These are phyloP conservation scores for Nebria salina DNA, from an alignment of 2,888 invertebrate genomes.

Conservation along the genomic window DNA sequence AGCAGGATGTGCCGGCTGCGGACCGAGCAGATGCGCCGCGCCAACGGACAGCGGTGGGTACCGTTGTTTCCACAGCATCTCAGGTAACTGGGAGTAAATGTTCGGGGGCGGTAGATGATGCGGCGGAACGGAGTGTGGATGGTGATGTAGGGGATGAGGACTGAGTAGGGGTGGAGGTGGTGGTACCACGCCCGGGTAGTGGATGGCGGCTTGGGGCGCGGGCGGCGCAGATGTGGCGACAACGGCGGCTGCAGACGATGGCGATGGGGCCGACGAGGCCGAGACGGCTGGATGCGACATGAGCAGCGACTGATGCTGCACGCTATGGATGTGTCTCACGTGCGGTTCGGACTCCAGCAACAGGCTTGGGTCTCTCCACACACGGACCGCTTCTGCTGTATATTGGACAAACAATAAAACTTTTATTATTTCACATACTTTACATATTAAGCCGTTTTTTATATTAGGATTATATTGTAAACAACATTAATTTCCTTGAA, in stretches of 20 bases:
- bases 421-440: no score
- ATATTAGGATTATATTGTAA: no score
- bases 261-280: constrained; percentile 57
- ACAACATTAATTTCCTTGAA: no score
- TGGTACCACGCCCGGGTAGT: constrained; percentile 52
- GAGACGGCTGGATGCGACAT: constrained; percentile 67
- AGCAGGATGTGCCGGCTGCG: constrained; percentile 55
- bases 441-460: no score
- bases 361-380: constrained; percentile 69
- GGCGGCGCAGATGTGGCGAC: constrained; percentile 54
- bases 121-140: constrained; percentile 53
- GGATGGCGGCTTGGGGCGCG: constrained; percentile 55
- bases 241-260: constrained; percentile 52
- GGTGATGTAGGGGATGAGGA: constrained; percentile 57
- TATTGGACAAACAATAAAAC: background rate
- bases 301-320: constrained; percentile 70
- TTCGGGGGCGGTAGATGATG: constrained; percentile 54
- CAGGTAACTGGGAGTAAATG: constrained; percentile 62
- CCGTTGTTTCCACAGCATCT: constrained; percentile 71
- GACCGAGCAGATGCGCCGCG: constrained; percentile 63
- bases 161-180: constrained; percentile 62
- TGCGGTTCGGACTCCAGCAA: constrained; percentile 64
- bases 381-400: constrained; percentile 59
- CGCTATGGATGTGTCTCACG: constrained; percentile 70
- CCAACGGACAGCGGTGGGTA: constrained; percentile 67